These are phyloP conservation scores for Zaprionus davidi DNA, from an alignment of 1,140 invertebrate genomes.

Conservation along the genomic window DNA sequence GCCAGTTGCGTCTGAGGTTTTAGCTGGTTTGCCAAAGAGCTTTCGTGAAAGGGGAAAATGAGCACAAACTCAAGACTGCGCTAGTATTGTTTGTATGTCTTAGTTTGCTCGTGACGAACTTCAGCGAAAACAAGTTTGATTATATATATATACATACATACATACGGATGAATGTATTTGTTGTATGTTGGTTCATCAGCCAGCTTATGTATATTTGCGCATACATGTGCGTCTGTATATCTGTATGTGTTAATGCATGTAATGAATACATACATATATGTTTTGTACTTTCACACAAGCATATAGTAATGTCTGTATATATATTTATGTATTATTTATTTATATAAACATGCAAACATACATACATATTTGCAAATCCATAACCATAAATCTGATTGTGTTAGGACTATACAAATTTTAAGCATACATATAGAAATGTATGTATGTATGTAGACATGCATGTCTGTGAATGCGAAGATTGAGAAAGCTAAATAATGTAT, in stretches of 20 bases:
- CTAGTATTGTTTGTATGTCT: conserved; percentile 48
- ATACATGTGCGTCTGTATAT: background rate
- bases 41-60: conserved; percentile 78
- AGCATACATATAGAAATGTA: background rate
- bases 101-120: conserved; percentile 43
- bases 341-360: background rate
- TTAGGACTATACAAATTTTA: background rate
- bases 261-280: background rate
- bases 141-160: conserved; percentile 16
- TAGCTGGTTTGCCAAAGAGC: conserved; percentile 71
- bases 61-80: conserved; percentile 47
- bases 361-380: background rate
- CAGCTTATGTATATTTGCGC: background rate
- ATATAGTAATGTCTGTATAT: background rate
- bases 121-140: conserved; percentile 67
- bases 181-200: background rate
- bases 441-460: no score
- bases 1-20: conserved; percentile 58
- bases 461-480: background rate
- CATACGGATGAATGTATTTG: conserved; percentile 2
- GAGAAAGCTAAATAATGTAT: background rate
- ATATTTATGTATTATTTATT: background rate
- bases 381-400: background rate
- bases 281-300: background rate
- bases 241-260: background rate